Percentiles rank a stretch among this genome's conserved stretches.
Conservation (phyloP, 2,888 invertebrate species). For the Leptinotarsa juncta region DNA sequence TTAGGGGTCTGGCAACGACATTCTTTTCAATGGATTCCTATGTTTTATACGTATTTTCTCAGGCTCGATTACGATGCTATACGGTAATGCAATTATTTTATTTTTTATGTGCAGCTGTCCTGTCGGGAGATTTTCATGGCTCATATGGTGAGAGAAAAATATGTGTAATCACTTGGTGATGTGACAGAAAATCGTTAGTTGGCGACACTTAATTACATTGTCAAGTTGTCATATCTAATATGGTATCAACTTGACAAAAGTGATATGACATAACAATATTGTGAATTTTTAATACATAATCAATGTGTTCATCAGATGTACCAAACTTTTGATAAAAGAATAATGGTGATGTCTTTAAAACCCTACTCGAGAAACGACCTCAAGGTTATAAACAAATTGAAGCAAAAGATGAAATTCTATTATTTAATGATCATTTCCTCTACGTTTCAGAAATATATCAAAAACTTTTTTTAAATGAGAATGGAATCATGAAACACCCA, state of each 20-base stretch:
- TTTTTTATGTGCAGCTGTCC: constrained; percentile 39
- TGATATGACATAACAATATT: background rate
- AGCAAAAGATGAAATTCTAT: too few species aligned
- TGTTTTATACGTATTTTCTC: constrained; percentile 46
- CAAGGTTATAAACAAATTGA: too few species aligned
- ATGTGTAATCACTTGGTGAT: constrained; percentile 5
- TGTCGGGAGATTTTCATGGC: constrained; percentile 8
- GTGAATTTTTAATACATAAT: background rate
- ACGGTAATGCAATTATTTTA: constrained; percentile 40
- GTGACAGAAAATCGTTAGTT: constrained; percentile 16
- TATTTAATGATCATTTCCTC: too few species aligned
- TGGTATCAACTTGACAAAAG: background rate
- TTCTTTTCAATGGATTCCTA: constrained; percentile 46
- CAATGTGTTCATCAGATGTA: background rate
- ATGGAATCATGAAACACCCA: too few species aligned
- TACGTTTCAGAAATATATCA: too few species aligned
- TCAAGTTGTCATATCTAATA: background rate
- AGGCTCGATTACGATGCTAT: constrained; percentile 36
- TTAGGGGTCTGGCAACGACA: constrained; percentile 55
- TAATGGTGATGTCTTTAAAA: too few species aligned
- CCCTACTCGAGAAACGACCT: too few species aligned
- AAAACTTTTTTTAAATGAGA: too few species aligned
- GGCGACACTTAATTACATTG: background rate
- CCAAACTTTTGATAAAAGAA: too few species aligned
- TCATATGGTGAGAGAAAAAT: constrained; percentile 9